Conservation (phyloP, 2,888 invertebrate species). For the Drosophila falleni region DNA sequence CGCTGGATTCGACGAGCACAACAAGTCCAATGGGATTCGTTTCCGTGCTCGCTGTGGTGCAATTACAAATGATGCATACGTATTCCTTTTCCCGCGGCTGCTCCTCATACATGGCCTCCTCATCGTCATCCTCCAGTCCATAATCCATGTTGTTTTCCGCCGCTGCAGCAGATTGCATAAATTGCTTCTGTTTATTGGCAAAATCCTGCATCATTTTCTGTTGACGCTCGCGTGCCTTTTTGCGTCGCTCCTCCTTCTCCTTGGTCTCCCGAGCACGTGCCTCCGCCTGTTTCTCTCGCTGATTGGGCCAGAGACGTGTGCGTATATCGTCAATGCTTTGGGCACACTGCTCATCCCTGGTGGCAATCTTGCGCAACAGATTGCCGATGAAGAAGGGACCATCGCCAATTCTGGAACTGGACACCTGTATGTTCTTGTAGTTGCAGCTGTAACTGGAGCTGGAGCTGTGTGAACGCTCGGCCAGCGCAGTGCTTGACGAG, state of each 20-base stretch:
- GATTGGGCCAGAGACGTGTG: constrained; percentile 92
- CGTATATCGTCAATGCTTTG: constrained; percentile 90
- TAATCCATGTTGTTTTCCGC: constrained; percentile 87
- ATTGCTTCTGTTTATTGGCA: constrained; percentile 95
- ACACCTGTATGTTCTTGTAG: constrained; percentile 79
- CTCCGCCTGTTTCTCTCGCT: constrained; percentile 92
- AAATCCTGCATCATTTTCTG: constrained; percentile 97
- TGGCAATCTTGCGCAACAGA: constrained; percentile 91
- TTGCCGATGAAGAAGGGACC: constrained; percentile 94
- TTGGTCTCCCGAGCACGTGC: constrained; percentile 88
- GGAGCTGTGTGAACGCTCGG: constrained; percentile 57
- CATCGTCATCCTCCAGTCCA: constrained; percentile 86
- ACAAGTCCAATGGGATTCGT: constrained; percentile 95
- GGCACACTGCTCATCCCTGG: constrained; percentile 90
- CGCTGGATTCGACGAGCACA: constrained; percentile 93
- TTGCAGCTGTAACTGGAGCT: constrained; percentile 62
- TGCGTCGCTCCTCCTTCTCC: constrained; percentile 93
- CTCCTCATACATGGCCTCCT: constrained; percentile 87
- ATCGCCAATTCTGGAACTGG: constrained; percentile 89
- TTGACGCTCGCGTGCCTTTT: constrained; percentile 94
- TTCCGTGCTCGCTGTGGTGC: constrained; percentile 93
- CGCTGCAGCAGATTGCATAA: constrained; percentile 90
- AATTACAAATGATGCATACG: constrained; percentile 98
- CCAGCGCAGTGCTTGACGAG: constrained; percentile 67
- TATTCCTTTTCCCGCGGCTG: constrained; percentile 90